phyloP scores from a whole-genome alignment of 2,888 invertebrate genomes.

The Pristionchus fissidentatus region DNA sequence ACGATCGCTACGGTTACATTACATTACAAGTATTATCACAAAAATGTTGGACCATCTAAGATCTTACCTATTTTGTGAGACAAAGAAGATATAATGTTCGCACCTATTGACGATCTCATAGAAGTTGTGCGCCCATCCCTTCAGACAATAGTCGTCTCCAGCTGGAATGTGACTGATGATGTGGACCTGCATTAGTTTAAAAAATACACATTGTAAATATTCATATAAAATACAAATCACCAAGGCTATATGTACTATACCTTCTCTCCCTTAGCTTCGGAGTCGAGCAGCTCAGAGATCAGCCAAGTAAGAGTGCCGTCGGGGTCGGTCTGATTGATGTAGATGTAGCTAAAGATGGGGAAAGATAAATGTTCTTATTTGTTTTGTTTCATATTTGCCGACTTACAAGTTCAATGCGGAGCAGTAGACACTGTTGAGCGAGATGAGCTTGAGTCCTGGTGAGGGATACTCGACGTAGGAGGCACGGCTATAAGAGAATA shows the following conservation, averaged over 20 bases:
- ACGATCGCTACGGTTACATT: too few species aligned
- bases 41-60: too few species aligned
- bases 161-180: constrained; percentile 84
- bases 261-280: constrained; percentile 84
- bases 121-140: constrained; percentile 88
- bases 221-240: neutral
- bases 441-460: constrained; percentile 69
- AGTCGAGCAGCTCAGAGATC: constrained; percentile 82
- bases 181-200: constrained; percentile 53
- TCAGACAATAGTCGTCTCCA: constrained; percentile 83
- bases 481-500: constrained; percentile 81
- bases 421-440: constrained; percentile 72
- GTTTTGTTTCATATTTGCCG: neutral
- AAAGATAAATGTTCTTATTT: too few species aligned
- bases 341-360: constrained; percentile 83
- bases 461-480: constrained; percentile 84
- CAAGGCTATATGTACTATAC: constrained; percentile 38
- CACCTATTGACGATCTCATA: constrained; percentile 77
- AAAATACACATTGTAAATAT: neutral
- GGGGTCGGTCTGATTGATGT: constrained; percentile 88
- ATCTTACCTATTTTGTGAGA: too few species aligned
- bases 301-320: constrained; percentile 87
- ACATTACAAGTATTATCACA: too few species aligned
- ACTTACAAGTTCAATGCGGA: neutral
- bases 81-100: too few species aligned